Base-by-base conservation (phyloP, 2,113 vertebrate species). In the Mastomys coucha region DNA sequence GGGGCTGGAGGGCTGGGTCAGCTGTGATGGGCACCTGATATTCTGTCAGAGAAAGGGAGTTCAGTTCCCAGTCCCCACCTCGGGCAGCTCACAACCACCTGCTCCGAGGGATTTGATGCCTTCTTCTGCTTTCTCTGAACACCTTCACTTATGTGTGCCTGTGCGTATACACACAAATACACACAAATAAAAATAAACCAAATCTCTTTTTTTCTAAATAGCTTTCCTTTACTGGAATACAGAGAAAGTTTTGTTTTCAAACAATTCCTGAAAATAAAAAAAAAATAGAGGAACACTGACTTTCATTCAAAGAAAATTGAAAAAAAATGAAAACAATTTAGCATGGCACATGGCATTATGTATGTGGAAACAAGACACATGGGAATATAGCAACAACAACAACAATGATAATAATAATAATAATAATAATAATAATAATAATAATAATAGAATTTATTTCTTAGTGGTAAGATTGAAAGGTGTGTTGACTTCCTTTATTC, bases 231-330 rank as follows among this genome's bases (percentile, higher is more conserved):
- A n/a, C 58, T 92, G 53, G 19, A 84, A 24, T 51, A 1, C 19
- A 92, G 6, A 70, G 49, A 65, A 73, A 73, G 31, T 65, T 93
- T 75, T 69, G 63, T 75, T 70, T 73, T 80, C 65, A 93, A 58
- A 11, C 2, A 10, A 16, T 91, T 91, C 72, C 91, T 96, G 67
- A 85, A 89, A 53, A 91, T 72, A 94, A 76, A 70, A 94, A 76
- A 70, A 69, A 95, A 87, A 76, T 39, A 67, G 24, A 58, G 77
- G 4, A 28, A 84, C 7, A 33, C 11, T 67, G 28, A 31, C 24
- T 95, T 94, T 91, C 49, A 75, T 72, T 81, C 49, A 12, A 12
- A 93, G 24, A 91, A 93, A 89, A 91, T 7, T 28, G 90, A 81
- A 97, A 24, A 31, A 72, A 85, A 72, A 77, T 33, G 58, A 67